phyloP scores from a whole-genome alignment of 2,113 vertebrate species.

The Todiramphus saurophagus region DNA sequence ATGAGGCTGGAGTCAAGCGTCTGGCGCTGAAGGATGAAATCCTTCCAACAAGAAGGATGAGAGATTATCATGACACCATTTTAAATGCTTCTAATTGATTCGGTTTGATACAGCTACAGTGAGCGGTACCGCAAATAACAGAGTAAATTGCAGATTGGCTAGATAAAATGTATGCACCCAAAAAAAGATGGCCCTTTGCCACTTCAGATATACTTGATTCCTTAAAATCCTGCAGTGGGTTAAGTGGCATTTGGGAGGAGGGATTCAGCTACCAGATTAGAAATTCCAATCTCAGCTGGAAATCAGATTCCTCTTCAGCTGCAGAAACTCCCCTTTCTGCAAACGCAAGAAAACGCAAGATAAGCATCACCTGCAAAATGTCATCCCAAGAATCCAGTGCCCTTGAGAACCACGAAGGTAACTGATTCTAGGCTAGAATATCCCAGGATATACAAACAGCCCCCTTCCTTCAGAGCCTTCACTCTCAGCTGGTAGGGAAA shows the following conservation, averaged over 20 bases:
- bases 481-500: neutral
- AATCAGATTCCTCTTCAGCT: neutral
- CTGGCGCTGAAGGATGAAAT: neutral
- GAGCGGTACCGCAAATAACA: neutral
- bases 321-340: neutral
- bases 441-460: fast-evolving
- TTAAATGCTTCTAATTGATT: neutral
- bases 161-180: neutral
- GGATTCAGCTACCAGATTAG: neutral
- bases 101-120: neutral
- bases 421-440: neutral
- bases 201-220: fast-evolving
- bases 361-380: neutral
- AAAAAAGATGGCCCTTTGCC: neutral
- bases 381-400: neutral
- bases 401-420: neutral
- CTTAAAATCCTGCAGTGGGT: neutral
- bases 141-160: neutral
- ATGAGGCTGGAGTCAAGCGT: neutral
- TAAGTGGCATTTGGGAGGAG: neutral
- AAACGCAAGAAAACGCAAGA: neutral
- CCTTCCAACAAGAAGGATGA: neutral
- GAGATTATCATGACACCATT: neutral
- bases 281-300: neutral
- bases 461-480: neutral